Percentiles rank a stretch among this genome's conserved stretches.
Evolutionary conservation across 2,888 invertebrate genomes (phyloP).

Genomic region (Pyrgus malvae): DNA sequence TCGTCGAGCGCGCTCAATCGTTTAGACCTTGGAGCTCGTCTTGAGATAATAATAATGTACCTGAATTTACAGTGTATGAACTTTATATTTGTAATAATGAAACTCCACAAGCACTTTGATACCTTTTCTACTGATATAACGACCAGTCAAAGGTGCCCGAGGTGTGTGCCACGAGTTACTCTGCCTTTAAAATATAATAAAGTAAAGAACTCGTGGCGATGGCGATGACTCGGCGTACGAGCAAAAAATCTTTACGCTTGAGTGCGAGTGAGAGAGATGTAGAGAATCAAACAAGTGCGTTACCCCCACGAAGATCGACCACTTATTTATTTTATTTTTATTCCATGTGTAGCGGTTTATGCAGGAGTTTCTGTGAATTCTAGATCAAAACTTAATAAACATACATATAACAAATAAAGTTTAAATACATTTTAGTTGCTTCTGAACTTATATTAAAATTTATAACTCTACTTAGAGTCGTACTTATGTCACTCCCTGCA

Average conservation of each 20-base stretch:
- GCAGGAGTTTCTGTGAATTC: slow-evolving; percentile 35
- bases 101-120: slow-evolving; percentile 34
- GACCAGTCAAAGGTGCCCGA: slow-evolving; percentile 64
- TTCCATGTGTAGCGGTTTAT: slow-evolving; percentile 47
- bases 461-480: too few relatives aligned
- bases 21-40: slow-evolving; percentile 30
- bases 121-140: not conserved
- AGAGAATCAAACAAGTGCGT: slow-evolving; percentile 73
- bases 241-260: slow-evolving; percentile 53
- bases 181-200: slow-evolving; percentile 54
- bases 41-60: slow-evolving; percentile 19
- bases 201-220: slow-evolving; percentile 60
- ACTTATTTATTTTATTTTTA: slow-evolving; percentile 66
- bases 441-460: too few relatives aligned
- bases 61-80: slow-evolving; percentile 8
- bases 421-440: too few relatives aligned
- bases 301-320: slow-evolving; percentile 75
- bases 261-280: slow-evolving; percentile 60
- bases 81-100: slow-evolving; percentile 29
- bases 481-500: too few relatives aligned
- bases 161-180: slow-evolving; percentile 51
- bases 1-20: slow-evolving; percentile 13
- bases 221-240: slow-evolving; percentile 71
- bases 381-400: not conserved
- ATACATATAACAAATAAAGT: too few relatives aligned